A percentile compares a stretch with the other conserved stretches of the same genome.
Conservation (phyloP, 2,113 vertebrate species). For the Hydropotes inermis region DNA sequence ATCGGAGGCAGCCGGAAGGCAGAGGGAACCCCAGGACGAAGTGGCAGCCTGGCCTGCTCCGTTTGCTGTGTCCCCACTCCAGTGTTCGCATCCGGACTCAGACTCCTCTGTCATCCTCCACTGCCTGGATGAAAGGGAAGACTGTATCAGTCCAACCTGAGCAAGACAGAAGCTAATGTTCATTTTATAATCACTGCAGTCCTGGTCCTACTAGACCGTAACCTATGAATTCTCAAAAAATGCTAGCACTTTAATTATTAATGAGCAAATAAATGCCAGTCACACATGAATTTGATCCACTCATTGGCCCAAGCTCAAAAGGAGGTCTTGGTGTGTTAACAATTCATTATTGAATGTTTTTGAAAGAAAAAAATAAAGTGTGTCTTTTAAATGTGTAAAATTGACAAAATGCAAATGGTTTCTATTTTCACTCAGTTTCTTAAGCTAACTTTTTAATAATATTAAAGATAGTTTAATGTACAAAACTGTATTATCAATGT, state of each 20-base stretch:
- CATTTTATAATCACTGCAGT: not conserved
- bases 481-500: not conserved
- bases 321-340: not conserved
- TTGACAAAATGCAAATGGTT: not conserved
- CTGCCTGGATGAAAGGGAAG: not conserved
- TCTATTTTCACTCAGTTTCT: conserved; percentile 8
- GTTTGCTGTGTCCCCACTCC: not conserved
- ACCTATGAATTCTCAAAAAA: not conserved
- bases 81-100: not conserved
- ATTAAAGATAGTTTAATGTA: not conserved
- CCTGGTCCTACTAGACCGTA: not conserved
- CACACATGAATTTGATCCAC: not conserved
- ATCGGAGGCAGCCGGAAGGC: not conserved
- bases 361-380: not conserved
- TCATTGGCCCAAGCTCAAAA: not conserved
- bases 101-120: not conserved
- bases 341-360: not conserved
- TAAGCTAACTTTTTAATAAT: conserved; percentile 3
- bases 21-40: not conserved
- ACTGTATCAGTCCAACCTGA: not conserved
- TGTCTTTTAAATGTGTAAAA: not conserved
- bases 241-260: not conserved
- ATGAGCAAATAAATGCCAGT: not conserved
- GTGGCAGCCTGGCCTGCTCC: too few relatives aligned
- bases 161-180: not conserved